These are phyloP conservation scores for Cettia cetti DNA, from an alignment of 2,113 vertebrate species.

Conservation along the genomic window DNA sequence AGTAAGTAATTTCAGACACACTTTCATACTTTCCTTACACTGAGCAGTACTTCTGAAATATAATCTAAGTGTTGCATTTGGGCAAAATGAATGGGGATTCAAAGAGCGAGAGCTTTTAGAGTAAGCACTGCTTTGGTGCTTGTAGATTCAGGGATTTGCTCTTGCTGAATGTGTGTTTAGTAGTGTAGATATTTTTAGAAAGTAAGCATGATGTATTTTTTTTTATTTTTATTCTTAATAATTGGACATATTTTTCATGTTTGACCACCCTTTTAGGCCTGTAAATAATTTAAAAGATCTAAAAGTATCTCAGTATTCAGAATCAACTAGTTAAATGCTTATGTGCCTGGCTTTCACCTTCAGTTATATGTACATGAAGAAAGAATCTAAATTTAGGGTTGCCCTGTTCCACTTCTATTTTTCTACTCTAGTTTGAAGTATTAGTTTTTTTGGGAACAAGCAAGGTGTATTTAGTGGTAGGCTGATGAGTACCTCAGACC, in stretches of 20 bases:
- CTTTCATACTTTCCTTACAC: not conserved
- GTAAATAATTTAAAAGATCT: conserved; percentile 64
- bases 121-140: not conserved
- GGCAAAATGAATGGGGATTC: not conserved
- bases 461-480: not conserved
- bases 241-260: conserved; percentile 47
- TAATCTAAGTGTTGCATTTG: not conserved
- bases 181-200: conserved; percentile 43
- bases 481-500: not conserved
- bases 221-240: conserved; percentile 54
- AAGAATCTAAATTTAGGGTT: conserved; percentile 18
- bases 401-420: not conserved
- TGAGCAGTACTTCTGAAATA: not conserved
- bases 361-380: not conserved
- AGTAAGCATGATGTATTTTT: conserved; percentile 29
- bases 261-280: conserved; percentile 46
- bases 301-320: conserved; percentile 29
- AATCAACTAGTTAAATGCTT: conserved; percentile 42
- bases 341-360: conserved; percentile 26
- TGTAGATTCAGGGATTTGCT: not conserved
- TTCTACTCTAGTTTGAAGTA: not conserved
- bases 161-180: conserved; percentile 4
- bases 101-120: not conserved
- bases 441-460: not conserved
- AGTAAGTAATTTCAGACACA: not conserved